Evolutionary conservation across 2,888 invertebrate species (phyloP), one percentile per base, ranked within the genome.

Genomic region (Pheosia tremula): DNA sequence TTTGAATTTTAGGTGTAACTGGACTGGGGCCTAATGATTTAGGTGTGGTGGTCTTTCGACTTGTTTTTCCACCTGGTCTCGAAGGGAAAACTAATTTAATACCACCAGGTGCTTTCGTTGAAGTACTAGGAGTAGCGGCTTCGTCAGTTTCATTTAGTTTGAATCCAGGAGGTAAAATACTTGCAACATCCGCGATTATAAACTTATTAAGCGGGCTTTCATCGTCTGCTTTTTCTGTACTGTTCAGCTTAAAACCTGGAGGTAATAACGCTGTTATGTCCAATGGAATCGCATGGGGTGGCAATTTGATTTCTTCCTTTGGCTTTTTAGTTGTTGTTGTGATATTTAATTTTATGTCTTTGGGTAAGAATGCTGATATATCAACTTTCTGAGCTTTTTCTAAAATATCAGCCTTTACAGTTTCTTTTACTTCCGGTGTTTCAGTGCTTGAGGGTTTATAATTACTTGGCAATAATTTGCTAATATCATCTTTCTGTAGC

Each of bases 41-140:
- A 0, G 95, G 93, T 6, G 96, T 95, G 3, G 95, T 96, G 1
- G 95, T 86, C 82, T 95, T 93, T 78, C 95, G 85, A 75, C 87
- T 82, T 63, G 95, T 82, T 86, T 96, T 96, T 59, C 95, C 91
- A 50, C 96, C 97, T 0, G 97, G 95, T 79, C 97, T 94, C 68
- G 97, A 97, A 0, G 98, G 97, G 75, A 97, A 98, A 0, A 97
- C 96, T 9, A 97, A 86, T 86, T 97, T 97, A 13, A 95, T 93
- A 4, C 95, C 90, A 38, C 94, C 88, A 11, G 93, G 84, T 41
- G 94, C 82, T 68, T 93, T 94, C 0, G 93, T 89, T 4, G 94
- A 84, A 36, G 83, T 73, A 49, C 79, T 84, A 3, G 81, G 52
- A 38, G 75, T 66, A 39, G 65, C 57, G 13, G 74, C 49, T 58